Evolutionary conservation across 2,113 vertebrate genomes (phyloP), one percentile per base, ranked within the genome.

Genomic region (Paraplagusia blochii): DNA sequence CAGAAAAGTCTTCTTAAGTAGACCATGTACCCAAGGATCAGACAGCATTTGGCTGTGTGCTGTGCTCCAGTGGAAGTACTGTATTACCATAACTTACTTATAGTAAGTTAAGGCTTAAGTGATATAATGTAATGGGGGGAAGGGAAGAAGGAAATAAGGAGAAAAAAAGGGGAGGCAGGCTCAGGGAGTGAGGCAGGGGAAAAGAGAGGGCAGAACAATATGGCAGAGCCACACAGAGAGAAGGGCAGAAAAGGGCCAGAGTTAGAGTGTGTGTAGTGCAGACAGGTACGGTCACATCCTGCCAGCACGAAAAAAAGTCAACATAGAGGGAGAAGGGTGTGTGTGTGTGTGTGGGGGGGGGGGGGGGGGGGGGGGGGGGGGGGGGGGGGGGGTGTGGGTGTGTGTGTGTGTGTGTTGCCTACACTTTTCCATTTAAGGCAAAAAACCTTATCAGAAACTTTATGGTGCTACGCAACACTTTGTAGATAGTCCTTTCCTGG

Each of bases 271-370:
- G 61, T 66, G 35, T 76, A 53, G 51, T 66, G 77, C 79, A 76
- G 82, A 64, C 85, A 88, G 77, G 85, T 88, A 87, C 42, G 79
- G 84, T 89, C 81, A 83, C 77, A 83, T 87, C 82, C 80, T 86
- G 80, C 67, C 86, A 66, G 66, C 72, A 70, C 72, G 56, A 43
- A 57, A 56, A 73, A 29, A 29, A 29, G 22, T 29, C 22, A 29
- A 29, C 22, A 29, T 2, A 29, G 22, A 60, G 44, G 63, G 44
- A 35, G 33, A 39, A 56, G 69, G 61, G 52, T 51, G 56, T 33
- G 42, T 53, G 36, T 54, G 42, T 50, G 49, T 46, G 62, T 72
- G 77, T 61, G 48, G 63, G 44, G 36, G 33, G 39, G 58, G 69
- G 61, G 52, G 53, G 56, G 22, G 42, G 53, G 36, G 63, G 44